Base-by-base conservation (phyloP, 2,797 vertebrate genomes). In the Sebastes taczanowskii region DNA sequence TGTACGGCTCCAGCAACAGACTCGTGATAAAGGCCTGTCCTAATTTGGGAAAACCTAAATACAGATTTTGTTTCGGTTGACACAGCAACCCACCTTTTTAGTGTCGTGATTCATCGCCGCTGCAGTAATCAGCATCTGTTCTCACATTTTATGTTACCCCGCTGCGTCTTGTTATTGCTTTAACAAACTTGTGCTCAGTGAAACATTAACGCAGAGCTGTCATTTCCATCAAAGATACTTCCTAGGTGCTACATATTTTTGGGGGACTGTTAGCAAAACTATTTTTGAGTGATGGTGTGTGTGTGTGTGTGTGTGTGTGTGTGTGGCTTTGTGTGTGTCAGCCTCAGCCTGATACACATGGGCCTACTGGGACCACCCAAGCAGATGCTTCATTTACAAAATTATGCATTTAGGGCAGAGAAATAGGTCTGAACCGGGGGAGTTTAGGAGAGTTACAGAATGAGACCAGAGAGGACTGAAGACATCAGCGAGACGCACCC, bases 391-490 rank as follows among this genome's bases (percentile, higher is more conserved):
- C 84, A 86, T 92, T 92, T 93, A 90, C 86, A 68, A 83, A 88
- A 92, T 93, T 92, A 92, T 94, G 92, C 88, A 94, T 94, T 92
- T 90, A 93, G 92, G 92, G 87, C 90, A 93, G 77, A 90, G 78
- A 94, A 93, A 87, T 92, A 82, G 89, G 93, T 91, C 90, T 93
- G 86, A 91, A 92, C 69, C 32, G 32, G 27, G 77, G 71, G 84
- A 88, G 82, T 86, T 92, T 88, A 88, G 72, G 13, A 58, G 81
- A 87, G 77, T 74, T 72, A 88, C 76, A 84, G 78, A 90, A 90
- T 78, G 81, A 91, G 87, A 92, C 81, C 86, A 85, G 79, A 79
- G 60, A 82, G 77, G 82, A 68, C 67, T 64, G 59, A 84, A 78
- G 76, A 62, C 76, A 83, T 87, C 70, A 90, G n/a, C 10, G 74